These are phyloP conservation scores for Bufo gargarizans DNA, from an alignment of 2,113 vertebrate species.

Conservation along the genomic window DNA sequence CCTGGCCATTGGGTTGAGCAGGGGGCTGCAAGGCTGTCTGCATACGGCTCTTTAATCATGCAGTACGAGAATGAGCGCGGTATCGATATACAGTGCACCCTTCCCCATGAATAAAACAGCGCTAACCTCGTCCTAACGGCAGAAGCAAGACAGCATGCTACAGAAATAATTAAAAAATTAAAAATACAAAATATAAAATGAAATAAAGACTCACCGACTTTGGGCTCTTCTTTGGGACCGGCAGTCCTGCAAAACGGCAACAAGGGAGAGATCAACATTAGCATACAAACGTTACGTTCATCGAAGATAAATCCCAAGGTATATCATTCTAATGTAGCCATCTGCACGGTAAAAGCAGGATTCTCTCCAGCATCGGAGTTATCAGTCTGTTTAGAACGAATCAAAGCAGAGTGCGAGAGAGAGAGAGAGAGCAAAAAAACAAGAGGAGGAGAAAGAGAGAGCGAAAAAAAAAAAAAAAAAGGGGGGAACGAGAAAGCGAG, in stretches of 20 bases:
- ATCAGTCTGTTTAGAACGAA: conserved; percentile 79
- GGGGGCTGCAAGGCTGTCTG: conserved; percentile 42
- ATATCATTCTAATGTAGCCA: conserved; percentile 76
- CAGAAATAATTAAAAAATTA: conserved; percentile 52
- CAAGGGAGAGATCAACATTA: conserved; percentile 80
- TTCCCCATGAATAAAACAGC: conserved; percentile 65
- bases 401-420: conserved; percentile 70
- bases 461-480: conserved; percentile 63
- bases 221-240: conserved; percentile 96
- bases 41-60: conserved; percentile 62
- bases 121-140: background rate
- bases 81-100: conserved; percentile 59
- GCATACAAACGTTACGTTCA: conserved; percentile 73
- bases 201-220: conserved; percentile 91
- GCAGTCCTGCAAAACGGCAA: conserved; percentile 90
- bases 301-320: conserved; percentile 75
- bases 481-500: conserved; percentile 59
- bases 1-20: background rate
- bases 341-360: conserved; percentile 81
- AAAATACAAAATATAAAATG: conserved; percentile 44
- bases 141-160: conserved; percentile 33
- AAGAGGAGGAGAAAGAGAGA: conserved; percentile 47
- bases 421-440: conserved; percentile 60
- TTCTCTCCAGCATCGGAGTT: conserved; percentile 72
- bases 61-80: conserved; percentile 65